Evolutionary conservation across 2,113 vertebrate genomes (phyloP), one percentile per base, ranked within the genome.

Genomic region (Tupaia chinensis): DNA sequence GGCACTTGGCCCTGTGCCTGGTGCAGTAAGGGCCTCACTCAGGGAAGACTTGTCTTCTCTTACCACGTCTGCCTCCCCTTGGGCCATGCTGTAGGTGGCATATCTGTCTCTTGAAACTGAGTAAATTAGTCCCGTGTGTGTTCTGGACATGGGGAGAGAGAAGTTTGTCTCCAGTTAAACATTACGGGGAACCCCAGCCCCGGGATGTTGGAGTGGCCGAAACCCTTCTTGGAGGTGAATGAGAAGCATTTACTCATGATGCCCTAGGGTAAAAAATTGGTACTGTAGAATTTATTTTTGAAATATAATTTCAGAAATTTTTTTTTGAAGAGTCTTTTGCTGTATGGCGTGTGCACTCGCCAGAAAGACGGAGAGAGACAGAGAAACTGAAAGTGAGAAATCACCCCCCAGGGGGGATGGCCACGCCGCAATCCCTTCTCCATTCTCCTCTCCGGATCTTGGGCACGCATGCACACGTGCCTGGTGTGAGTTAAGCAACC

Each of bases 101-200:
- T 23, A 20, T 58, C 15, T 87, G 10, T 82, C 83, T 82, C 58
- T 87, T 87, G 66, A 68, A 87, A 34, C 60, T 84, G 91, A 92
- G 22, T 72, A 73, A 70, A 1, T 89, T 85, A 65, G 29, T 92
- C n/a, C 89, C 17, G 13, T 54, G 19, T 32, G 29, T 6, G 25
- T 89, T 95, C 56, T 63, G 32, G 86, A 20, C 54, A 69, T n/a
- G 6, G 53, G 74, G 60, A 54, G n/a, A 27, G 56, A 65, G 82
- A 34, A 80, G 10, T 56, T 12, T 32, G 2, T 22, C 16, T 85
- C 79, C 22, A 60, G 44, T n/a, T 76, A 84, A 69, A 29, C 27
- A 44, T 53, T 60, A 54, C 80, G n/a, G 91, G 56, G 29, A 86
- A 56, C 63, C 61, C 8, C 54, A 85, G 19, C n/a, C 60, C n/a